Percentiles rank a stretch among this genome's conserved stretches.
Evolutionary conservation across 2,113 vertebrate genomes (phyloP).

Genomic region (Chamaea fasciata): DNA sequence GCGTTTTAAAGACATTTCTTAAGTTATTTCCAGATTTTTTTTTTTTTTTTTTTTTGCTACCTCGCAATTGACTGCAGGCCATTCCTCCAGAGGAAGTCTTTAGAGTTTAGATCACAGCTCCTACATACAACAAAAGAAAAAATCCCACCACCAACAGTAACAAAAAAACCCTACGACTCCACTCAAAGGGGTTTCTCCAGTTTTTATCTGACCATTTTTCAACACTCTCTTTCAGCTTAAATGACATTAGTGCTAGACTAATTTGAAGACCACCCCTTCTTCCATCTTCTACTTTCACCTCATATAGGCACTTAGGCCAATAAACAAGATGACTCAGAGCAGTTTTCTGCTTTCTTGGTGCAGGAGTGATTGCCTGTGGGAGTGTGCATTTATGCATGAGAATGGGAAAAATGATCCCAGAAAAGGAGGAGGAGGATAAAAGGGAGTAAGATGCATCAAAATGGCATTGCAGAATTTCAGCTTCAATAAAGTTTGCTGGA

Average conservation of each 20-base stretch:
- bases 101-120: background rate
- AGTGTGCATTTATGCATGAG: background rate
- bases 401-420: background rate
- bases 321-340: slow-evolving; percentile 5
- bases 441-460: background rate
- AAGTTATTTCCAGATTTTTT: background rate
- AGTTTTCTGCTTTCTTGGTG: background rate
- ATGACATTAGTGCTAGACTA: background rate
- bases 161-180: accelerated
- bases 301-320: background rate
- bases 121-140: background rate
- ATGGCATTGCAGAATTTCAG: background rate
- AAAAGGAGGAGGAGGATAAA: background rate
- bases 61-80: background rate
- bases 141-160: background rate
- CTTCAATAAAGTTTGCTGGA: background rate
- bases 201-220: background rate
- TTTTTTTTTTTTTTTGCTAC: background rate
- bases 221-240: background rate
- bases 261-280: background rate
- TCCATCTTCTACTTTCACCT: background rate
- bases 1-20: background rate
- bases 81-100: background rate
- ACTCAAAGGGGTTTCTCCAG: background rate
- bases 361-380: background rate